Conservation (phyloP, 2,888 invertebrate species). For the Hipparchia semele region DNA sequence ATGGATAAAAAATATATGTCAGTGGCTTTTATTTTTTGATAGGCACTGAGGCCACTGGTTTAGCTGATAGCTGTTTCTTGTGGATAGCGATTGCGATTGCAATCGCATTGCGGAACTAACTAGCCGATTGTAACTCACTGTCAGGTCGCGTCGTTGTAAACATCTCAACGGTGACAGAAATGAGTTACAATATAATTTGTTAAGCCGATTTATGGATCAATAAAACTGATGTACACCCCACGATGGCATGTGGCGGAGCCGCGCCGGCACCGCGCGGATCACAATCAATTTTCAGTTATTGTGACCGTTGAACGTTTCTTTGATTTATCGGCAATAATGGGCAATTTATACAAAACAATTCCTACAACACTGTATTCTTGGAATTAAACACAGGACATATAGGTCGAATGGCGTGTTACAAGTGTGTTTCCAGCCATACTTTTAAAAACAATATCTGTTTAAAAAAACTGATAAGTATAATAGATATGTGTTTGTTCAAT, state of each 20-base stretch:
- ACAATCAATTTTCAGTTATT: constrained; percentile 14
- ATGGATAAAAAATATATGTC: too few relatives aligned
- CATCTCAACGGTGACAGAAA: constrained; percentile 39
- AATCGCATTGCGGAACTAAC: neutral
- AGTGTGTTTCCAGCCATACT: too few relatives aligned
- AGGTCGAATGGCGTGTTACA: too few relatives aligned
- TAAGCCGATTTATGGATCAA: constrained; percentile 51
- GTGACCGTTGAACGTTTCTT: neutral
- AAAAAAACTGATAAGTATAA: too few relatives aligned
- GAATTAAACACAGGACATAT: too few relatives aligned
- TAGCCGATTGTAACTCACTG: constrained; percentile 24
- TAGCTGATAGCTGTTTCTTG: too few relatives aligned
- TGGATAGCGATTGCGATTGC: neutral
- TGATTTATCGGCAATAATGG: neutral
- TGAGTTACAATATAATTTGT: constrained; percentile 50
- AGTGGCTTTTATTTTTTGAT: too few relatives aligned
- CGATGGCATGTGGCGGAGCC: neutral
- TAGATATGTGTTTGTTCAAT: too few relatives aligned
- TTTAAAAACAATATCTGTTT: too few relatives aligned
- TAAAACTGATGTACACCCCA: constrained; percentile 47
- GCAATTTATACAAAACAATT: neutral
- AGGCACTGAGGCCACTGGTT: too few relatives aligned
- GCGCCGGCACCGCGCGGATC: neutral
- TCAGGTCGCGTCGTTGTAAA: constrained; percentile 32
- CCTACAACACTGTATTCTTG: neutral